Conservation (phyloP, 2,797 vertebrate genomes). For the Hyperoplus immaculatus region DNA sequence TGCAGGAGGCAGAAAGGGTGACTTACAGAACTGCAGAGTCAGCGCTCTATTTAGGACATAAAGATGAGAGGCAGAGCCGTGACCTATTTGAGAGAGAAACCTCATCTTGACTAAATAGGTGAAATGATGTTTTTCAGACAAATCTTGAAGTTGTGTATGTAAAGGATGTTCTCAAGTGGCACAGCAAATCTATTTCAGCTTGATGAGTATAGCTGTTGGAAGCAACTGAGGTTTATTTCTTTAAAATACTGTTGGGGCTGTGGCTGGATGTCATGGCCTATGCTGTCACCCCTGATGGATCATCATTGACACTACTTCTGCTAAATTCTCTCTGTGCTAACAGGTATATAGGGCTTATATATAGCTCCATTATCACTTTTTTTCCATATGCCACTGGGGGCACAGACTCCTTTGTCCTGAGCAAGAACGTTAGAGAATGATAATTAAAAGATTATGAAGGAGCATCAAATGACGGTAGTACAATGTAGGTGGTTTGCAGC, state of each 20-base stretch:
- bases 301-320: conserved; percentile 9
- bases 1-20: conserved; percentile 45
- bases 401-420: neutral
- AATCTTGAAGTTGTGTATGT: neutral
- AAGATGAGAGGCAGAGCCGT: conserved; percentile 20
- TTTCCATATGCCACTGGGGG: conserved; percentile 3
- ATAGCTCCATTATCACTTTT: neutral
- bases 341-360: neutral
- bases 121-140: neutral
- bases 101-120: conserved; percentile 23
- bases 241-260: neutral
- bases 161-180: neutral
- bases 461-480: conserved; percentile 2
- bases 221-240: conserved; percentile 12
- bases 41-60: conserved; percentile 42
- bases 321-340: conserved; percentile 4
- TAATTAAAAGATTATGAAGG: conserved; percentile 7
- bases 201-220: neutral
- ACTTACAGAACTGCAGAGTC: conserved; percentile 47
- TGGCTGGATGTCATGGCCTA: conserved; percentile 21
- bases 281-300: conserved; percentile 22
- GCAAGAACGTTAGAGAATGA: neutral
- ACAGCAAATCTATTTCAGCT: neutral
- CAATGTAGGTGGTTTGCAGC: conserved; percentile 10
- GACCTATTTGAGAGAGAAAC: conserved; percentile 16